Evolutionary conservation across 1,140 invertebrate genomes (phyloP).

Genomic region (Neotoxoptera formosana): DNA sequence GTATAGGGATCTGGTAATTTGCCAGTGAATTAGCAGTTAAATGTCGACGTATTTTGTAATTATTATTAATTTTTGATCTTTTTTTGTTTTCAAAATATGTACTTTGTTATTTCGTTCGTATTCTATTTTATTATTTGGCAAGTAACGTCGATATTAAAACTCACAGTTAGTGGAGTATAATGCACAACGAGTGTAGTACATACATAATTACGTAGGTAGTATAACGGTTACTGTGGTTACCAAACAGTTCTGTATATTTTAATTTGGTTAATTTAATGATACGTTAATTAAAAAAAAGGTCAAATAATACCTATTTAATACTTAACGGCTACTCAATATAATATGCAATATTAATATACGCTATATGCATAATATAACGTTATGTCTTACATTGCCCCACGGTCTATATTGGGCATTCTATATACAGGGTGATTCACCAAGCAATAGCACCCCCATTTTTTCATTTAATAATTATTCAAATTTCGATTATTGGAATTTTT

Average conservation of each 20-base stretch:
- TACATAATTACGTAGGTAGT: neutral
- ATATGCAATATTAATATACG: neutral
- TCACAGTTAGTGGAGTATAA: neutral
- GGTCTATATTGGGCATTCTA: neutral
- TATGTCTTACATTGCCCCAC: neutral
- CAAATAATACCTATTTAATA: neutral
- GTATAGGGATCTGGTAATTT: too few species aligned
- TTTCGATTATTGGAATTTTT: too few species aligned
- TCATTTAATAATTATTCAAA: too few species aligned
- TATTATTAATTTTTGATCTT: neutral
- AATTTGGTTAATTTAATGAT: neutral
- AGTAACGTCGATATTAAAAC: neutral
- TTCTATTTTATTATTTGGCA: neutral
- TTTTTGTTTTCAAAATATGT: neutral
- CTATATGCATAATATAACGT: neutral
- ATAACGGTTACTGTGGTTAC: neutral
- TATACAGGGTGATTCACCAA: neutral
- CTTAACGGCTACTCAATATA: neutral
- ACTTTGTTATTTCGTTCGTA: neutral
- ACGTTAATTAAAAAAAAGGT: neutral
- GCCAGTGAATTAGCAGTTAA: neutral
- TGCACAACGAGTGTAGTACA: too few species aligned
- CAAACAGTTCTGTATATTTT: neutral
- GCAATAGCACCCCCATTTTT: too few species aligned
- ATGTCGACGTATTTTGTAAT: neutral